phyloP scores from a whole-genome alignment of 2,113 vertebrate genomes.

The Tachysurus fulvidraco region DNA sequence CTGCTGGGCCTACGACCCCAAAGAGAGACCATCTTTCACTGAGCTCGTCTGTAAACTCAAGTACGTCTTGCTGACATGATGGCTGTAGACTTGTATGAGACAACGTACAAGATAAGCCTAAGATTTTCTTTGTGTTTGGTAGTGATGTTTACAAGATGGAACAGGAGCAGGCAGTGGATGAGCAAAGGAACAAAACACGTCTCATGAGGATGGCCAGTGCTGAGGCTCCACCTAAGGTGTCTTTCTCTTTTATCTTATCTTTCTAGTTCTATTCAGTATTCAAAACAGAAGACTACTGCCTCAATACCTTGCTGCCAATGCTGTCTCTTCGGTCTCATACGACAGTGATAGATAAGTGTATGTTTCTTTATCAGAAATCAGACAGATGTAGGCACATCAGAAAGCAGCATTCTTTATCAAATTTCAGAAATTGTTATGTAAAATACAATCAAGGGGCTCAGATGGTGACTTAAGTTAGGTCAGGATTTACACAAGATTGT shows the following conservation, averaged over 20 bases:
- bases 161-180: constrained; percentile 71
- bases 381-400: not conserved
- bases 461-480: not conserved
- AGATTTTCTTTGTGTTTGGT: constrained; percentile 25
- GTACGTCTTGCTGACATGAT: constrained; percentile 58
- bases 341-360: not conserved
- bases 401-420: not conserved
- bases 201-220: constrained; percentile 62
- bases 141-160: constrained; percentile 87
- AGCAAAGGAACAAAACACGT: constrained; percentile 67
- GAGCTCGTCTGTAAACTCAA: constrained; percentile 87
- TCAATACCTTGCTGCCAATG: not conserved
- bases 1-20: constrained; percentile 93
- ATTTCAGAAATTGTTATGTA: not conserved
- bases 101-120: not conserved
- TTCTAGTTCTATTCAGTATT: not conserved
- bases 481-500: not conserved
- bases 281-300: not conserved
- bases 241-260: not conserved
- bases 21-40: constrained; percentile 83
- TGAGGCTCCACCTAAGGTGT: constrained; percentile 90
- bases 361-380: not conserved
- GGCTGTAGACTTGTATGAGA: not conserved
- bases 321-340: not conserved
- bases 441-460: not conserved